A percentile compares a stretch with the other conserved stretches of the same genome.
phyloP scores from a whole-genome alignment of 64 coral and sea anemone genomes.

The Hydrozoanthus tunicans region DNA sequence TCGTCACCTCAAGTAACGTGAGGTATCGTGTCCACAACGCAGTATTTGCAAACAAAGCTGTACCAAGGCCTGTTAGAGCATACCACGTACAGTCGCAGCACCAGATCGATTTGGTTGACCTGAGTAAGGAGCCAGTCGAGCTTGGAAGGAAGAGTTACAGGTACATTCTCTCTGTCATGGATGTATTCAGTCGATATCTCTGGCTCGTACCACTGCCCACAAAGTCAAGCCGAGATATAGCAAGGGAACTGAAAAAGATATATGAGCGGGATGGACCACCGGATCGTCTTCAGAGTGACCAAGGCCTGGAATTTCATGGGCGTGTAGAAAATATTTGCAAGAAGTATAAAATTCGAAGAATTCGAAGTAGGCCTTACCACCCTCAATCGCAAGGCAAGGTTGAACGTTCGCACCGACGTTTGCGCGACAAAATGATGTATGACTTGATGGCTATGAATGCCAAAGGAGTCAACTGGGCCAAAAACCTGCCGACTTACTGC shows the following conservation, averaged over 20 bases:
- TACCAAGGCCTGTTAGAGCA: constrained; percentile 32
- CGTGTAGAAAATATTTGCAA: constrained; percentile 11
- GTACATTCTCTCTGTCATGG: constrained; percentile 40
- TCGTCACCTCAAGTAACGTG: constrained; percentile 43
- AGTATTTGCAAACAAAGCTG: constrained; percentile 22
- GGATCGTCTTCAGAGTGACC: constrained; percentile 44
- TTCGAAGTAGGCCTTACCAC: constrained; percentile 44
- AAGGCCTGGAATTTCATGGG: constrained; percentile 48
- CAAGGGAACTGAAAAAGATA: constrained; percentile 32
- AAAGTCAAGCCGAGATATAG: constrained; percentile 29
- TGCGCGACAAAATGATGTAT: constrained; percentile 43
- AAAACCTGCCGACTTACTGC: constrained; percentile 50
- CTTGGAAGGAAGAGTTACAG: constrained; percentile 2
- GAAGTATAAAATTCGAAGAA: constrained; percentile 25
- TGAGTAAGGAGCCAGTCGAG: constrained; percentile 45
- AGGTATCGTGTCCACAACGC: constrained; percentile 5
- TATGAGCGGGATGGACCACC: constrained; percentile 44
- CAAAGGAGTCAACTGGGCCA: constrained; percentile 60
- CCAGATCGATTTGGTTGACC: constrained; percentile 48
- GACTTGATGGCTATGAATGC: constrained; percentile 48
- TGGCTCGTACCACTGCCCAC: constrained; percentile 35
- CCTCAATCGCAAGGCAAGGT: constrained; percentile 53
- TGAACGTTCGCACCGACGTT: constrained; percentile 52
- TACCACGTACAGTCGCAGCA: constrained; percentile 39
- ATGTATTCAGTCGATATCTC: constrained; percentile 53